A percentile compares a stretch with the other conserved stretches of the same genome.
Conservation (phyloP, 2,888 invertebrate species). For the Spodoptera exigua region DNA sequence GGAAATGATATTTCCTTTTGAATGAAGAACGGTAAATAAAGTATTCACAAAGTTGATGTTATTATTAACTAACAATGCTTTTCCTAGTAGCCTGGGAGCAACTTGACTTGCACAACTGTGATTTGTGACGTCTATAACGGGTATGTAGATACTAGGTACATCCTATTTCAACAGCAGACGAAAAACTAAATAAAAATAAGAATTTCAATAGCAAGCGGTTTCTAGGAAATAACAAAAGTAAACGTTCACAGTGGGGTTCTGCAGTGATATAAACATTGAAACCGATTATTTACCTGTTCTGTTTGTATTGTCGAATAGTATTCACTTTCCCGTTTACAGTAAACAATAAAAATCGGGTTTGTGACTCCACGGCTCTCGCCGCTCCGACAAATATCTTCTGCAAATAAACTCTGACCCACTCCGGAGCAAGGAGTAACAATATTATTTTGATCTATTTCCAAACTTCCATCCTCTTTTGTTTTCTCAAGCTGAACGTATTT, state of each 20-base stretch:
- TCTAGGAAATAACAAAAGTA: background rate
- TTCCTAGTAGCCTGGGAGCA: too few relatives aligned
- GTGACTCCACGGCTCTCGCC: background rate
- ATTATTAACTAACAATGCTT: too few relatives aligned
- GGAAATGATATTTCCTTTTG: too few relatives aligned
- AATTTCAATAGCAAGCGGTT: background rate
- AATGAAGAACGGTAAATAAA: too few relatives aligned
- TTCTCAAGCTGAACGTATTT: constrained; percentile 54
- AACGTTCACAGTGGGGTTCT: background rate
- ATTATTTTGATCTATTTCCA: constrained; percentile 59
- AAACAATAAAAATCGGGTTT: constrained; percentile 37
- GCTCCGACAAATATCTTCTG: constrained; percentile 29
- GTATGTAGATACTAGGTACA: too few relatives aligned
- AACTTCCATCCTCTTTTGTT: constrained; percentile 46
- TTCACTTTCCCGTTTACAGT: constrained; percentile 24
- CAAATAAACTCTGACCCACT: constrained; percentile 28
- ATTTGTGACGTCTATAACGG: too few relatives aligned
- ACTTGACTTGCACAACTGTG: too few relatives aligned
- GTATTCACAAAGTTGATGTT: too few relatives aligned
- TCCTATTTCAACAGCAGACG: too few relatives aligned
- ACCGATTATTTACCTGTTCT: constrained; percentile 34
- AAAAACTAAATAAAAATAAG: background rate
- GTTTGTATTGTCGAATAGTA: constrained; percentile 15
- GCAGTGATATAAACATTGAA: constrained; percentile 8
- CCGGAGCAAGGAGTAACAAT: constrained; percentile 32